These are phyloP conservation scores for Eupithecia exiguata DNA, from an alignment of 2,888 invertebrate genomes.

Conservation along the genomic window DNA sequence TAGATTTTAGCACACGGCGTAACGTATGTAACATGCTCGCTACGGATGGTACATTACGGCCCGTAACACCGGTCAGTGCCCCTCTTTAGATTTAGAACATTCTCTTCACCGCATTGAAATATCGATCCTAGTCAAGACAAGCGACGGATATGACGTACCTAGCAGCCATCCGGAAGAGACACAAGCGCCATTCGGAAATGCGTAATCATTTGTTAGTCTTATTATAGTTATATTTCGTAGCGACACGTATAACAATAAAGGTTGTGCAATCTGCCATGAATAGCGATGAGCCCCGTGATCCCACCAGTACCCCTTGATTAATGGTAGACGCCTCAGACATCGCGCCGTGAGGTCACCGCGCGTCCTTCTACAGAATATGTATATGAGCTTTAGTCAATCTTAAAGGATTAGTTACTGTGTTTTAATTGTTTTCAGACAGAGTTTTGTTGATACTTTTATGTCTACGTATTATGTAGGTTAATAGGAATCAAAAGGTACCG, in stretches of 20 bases:
- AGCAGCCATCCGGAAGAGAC: constrained; percentile 16
- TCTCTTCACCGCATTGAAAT: too few relatives aligned
- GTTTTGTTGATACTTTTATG: neutral
- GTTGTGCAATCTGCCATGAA: constrained; percentile 15
- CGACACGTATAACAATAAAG: neutral
- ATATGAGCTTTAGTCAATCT: neutral
- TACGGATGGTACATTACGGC: too few relatives aligned
- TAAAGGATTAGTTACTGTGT: neutral
- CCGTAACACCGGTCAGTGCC: too few relatives aligned
- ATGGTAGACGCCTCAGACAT: neutral
- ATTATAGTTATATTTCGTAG: neutral
- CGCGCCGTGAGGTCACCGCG: neutral
- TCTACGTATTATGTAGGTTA: neutral
- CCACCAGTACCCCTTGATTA: constrained; percentile 19
- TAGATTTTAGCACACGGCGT: too few relatives aligned
- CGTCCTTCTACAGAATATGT: neutral
- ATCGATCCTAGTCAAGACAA: neutral
- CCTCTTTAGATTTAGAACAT: too few relatives aligned
- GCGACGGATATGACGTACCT: neutral
- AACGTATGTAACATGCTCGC: too few relatives aligned
- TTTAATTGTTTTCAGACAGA: neutral
- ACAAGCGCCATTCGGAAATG: constrained; percentile 30
- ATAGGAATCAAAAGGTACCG: too few relatives aligned
- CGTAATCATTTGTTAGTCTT: constrained; percentile 30
- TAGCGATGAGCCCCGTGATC: constrained; percentile 15